These are phyloP conservation scores for Amiota communis DNA, from an alignment of 2,888 invertebrate genomes.

Conservation along the genomic window DNA sequence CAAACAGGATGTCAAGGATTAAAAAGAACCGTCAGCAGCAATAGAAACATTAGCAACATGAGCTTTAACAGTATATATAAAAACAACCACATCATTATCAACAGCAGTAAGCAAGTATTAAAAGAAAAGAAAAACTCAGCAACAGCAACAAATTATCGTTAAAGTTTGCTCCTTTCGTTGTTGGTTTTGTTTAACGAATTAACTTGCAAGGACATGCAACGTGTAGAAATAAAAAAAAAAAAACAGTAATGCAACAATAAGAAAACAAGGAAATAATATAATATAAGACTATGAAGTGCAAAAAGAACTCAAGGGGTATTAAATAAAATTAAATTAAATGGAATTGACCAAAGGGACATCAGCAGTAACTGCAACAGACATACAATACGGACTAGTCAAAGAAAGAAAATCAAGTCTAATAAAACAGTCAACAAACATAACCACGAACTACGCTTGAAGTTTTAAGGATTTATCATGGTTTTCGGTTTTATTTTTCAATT, in stretches of 20 bases:
- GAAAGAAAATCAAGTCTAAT: conserved; percentile 1
- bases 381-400: not conserved
- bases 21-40: conserved; percentile 51
- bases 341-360: conserved; percentile 58
- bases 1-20: conserved; percentile 62
- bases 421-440: not conserved
- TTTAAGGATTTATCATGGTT: conserved; percentile 28
- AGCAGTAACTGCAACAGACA: conserved; percentile 12
- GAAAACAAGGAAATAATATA: conserved; percentile 16
- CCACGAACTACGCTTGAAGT: conserved; percentile 11
- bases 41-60: not conserved
- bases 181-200: conserved; percentile 4
- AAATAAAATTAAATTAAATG: conserved; percentile 66
- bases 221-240: conserved; percentile 26
- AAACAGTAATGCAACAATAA: conserved; percentile 18
- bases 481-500: not conserved
- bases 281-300: conserved; percentile 35
- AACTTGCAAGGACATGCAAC: conserved; percentile 21
- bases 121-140: not conserved
- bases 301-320: conserved; percentile 60
- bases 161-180: conserved; percentile 42
- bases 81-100: not conserved
- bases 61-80: conserved; percentile 8
- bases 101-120: too few relatives aligned
- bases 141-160: conserved; percentile 56